A percentile compares a stretch with the other conserved stretches of the same genome.
Evolutionary conservation across 2,797 vertebrate species (phyloP).

Genomic region (Sebastes wilsoni): DNA sequence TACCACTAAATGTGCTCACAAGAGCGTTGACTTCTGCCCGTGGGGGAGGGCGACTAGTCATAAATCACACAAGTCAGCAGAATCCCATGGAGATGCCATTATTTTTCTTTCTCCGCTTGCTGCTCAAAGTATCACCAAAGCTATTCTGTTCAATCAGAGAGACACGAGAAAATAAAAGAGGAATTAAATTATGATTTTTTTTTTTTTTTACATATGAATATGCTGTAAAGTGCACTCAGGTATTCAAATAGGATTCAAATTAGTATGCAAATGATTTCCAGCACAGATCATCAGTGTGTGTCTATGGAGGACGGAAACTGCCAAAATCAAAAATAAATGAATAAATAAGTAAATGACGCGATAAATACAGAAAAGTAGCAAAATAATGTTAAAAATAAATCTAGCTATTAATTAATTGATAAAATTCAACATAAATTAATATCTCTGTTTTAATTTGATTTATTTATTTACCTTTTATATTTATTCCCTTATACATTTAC

Average conservation of each 20-base stretch:
- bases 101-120: slow-evolving; percentile 51
- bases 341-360: too few relatives aligned
- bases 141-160: not conserved
- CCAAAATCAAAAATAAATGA: too few relatives aligned
- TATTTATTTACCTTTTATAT: too few relatives aligned
- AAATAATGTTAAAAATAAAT: too few relatives aligned
- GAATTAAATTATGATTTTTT: not conserved
- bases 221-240: not conserved
- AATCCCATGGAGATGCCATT: slow-evolving; percentile 50
- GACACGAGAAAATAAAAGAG: not conserved
- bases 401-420: too few relatives aligned
- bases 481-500: too few relatives aligned
- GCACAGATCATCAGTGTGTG: slow-evolving; percentile 4
- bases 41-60: slow-evolving; percentile 44
- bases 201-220: not conserved
- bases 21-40: slow-evolving; percentile 39
- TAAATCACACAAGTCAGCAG: slow-evolving; percentile 68
- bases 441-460: too few relatives aligned
- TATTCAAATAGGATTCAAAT: slow-evolving; percentile 15
- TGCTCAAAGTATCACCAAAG: not conserved
- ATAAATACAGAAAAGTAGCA: too few relatives aligned
- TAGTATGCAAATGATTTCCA: slow-evolving; percentile 35
- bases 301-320: too few relatives aligned
- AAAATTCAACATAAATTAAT: too few relatives aligned
- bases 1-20: slow-evolving; percentile 32